These are phyloP conservation scores for Ia io DNA, from an alignment of 2,113 vertebrate species.

Conservation along the genomic window DNA sequence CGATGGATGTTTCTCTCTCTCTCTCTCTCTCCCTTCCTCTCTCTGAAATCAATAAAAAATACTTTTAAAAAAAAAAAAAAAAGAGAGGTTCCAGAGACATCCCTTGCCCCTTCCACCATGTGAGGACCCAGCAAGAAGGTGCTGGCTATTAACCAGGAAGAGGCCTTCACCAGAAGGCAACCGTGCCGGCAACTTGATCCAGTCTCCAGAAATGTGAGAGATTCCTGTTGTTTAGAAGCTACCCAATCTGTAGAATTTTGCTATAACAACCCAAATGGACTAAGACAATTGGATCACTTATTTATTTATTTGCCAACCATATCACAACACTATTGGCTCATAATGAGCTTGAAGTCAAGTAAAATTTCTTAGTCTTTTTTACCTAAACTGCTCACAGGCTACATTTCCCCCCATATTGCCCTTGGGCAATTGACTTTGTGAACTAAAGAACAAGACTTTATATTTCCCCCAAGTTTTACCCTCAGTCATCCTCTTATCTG, in stretches of 20 bases:
- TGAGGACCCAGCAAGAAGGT: not conserved
- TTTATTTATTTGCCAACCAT: conserved; percentile 16
- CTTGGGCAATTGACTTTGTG: not conserved
- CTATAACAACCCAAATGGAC: not conserved
- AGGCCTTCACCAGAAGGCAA: not conserved
- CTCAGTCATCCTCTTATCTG: not conserved
- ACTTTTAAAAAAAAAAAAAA: too few relatives aligned
- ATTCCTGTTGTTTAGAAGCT: not conserved
- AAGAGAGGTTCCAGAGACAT: not conserved
- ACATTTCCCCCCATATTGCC: not conserved
- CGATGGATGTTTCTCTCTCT: too few relatives aligned
- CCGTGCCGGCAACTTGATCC: not conserved
- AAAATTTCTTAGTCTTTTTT: conserved; percentile 2
- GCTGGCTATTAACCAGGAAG: not conserved
- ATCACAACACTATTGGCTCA: not conserved
- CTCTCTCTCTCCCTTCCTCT: too few relatives aligned
- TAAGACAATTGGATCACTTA: not conserved
- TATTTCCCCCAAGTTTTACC: not conserved
- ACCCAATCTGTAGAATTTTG: not conserved
- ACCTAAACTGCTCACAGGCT: not conserved
- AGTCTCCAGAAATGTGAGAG: not conserved
- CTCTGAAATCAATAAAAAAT: too few relatives aligned
- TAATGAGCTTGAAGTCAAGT: not conserved
- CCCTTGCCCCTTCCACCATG: not conserved
- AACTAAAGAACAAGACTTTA: not conserved